These are phyloP conservation scores for Calyptomena viridis DNA, from an alignment of 2,113 vertebrate genomes.

Conservation along the genomic window DNA sequence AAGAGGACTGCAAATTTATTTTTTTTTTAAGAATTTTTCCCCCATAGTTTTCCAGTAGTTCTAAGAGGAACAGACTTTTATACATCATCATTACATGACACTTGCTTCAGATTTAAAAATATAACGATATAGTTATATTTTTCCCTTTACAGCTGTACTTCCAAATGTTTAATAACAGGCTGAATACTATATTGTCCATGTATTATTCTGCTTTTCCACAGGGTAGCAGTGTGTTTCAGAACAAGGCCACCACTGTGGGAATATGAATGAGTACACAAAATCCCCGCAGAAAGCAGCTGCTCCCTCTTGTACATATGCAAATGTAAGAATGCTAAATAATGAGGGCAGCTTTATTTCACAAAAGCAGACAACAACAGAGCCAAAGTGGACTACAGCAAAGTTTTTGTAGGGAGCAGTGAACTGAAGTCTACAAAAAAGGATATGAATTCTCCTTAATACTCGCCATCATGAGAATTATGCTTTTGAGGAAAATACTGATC, in stretches of 20 bases:
- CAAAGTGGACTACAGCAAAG: constrained; percentile 36
- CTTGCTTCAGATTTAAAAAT: not conserved
- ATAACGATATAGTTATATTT: not conserved
- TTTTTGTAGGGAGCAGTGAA: constrained; percentile 16
- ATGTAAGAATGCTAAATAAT: constrained; percentile 45
- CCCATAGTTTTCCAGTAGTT: not conserved
- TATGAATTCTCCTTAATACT: not conserved
- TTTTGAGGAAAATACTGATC: constrained; percentile 4
- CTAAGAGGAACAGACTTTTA: not conserved
- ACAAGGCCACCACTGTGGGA: constrained; percentile 55
- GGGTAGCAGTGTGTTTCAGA: constrained; percentile 70
- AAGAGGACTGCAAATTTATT: not conserved
- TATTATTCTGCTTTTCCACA: constrained; percentile 71
- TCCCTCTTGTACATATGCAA: constrained; percentile 56
- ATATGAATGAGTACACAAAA: constrained; percentile 58
- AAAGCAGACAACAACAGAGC: constrained; percentile 21
- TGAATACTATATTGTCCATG: not conserved
- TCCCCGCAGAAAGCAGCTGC: constrained; percentile 63
- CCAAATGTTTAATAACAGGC: constrained; percentile 12
- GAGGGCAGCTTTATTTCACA: constrained; percentile 35
- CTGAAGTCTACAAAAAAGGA: constrained; percentile 2
- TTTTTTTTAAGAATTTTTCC: not conserved
- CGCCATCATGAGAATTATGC: not conserved
- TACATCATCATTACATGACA: not conserved
- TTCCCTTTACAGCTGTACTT: not conserved